Evolutionary conservation across 1,140 invertebrate species (phyloP).

Genomic region (Dinoponera quadriceps): DNA sequence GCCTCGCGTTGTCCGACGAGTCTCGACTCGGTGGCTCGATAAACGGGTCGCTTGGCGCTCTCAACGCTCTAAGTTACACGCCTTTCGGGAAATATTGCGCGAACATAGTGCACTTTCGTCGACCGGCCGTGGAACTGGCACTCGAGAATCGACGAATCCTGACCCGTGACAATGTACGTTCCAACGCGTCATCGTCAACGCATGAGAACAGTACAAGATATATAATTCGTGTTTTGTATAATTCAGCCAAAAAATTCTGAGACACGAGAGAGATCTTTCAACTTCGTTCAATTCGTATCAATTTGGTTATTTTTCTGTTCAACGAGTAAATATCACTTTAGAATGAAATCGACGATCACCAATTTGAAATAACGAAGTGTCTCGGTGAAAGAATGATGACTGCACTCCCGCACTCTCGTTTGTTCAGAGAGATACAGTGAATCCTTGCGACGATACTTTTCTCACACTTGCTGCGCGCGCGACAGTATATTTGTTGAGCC

Average conservation of each 20-base stretch:
- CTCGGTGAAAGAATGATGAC: too few species aligned
- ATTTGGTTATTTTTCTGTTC: too few species aligned
- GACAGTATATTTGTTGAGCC: slow-evolving; percentile 55
- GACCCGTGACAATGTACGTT: neutral
- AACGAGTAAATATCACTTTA: too few species aligned
- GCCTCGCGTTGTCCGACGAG: slow-evolving; percentile 24
- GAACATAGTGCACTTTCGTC: slow-evolving; percentile 27
- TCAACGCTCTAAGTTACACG: slow-evolving; percentile 44
- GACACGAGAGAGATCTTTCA: too few species aligned
- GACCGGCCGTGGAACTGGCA: neutral
- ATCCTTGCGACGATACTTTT: slow-evolving; percentile 46
- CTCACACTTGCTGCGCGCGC: slow-evolving; percentile 51
- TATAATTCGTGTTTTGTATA: too few species aligned
- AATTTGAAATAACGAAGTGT: too few species aligned
- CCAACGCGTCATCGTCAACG: too few species aligned
- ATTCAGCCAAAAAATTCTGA: too few species aligned
- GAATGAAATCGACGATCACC: too few species aligned
- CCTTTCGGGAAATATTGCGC: slow-evolving; percentile 2
- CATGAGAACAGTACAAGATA: too few species aligned
- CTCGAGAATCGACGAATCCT: neutral
- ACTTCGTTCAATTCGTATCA: too few species aligned
- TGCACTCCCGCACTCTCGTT: neutral
- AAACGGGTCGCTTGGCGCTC: slow-evolving; percentile 2
- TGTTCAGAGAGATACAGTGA: neutral
- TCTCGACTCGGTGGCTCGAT: slow-evolving; percentile 26